Evolutionary conservation across 2,888 invertebrate genomes (phyloP).

Genomic region (Physocephala rufipes): DNA sequence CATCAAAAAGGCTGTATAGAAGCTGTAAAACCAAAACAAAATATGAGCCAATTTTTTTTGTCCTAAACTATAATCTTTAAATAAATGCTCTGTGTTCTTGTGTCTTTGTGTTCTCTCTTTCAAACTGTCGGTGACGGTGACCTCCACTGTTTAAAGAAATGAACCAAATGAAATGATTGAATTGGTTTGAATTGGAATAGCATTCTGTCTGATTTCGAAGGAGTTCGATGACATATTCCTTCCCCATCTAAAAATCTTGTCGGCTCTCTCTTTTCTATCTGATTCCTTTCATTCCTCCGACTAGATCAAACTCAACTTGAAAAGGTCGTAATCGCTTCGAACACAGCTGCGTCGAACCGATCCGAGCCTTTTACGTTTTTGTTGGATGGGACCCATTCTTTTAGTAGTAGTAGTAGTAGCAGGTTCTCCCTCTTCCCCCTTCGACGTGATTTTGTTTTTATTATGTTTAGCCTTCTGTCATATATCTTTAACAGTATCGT

Average conservation of each 20-base stretch:
- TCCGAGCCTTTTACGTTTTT: slow-evolving; percentile 15
- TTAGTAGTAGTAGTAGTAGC: not conserved
- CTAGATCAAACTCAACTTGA: not conserved
- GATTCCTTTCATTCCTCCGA: not conserved
- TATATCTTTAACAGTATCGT: not conserved
- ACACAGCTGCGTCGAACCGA: no score
- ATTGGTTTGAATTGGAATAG: no score
- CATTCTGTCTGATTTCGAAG: not conserved
- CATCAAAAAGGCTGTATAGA: no score
- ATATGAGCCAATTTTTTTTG: no score
- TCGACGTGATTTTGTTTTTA: slow-evolving; percentile 3
- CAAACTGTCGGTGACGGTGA: no score
- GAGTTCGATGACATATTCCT: not conserved
- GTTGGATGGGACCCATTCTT: not conserved
- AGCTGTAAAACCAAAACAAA: no score
- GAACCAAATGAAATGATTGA: no score
- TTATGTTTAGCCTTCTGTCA: slow-evolving; percentile 9
- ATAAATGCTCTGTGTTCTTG: no score
- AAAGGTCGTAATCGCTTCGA: slow-evolving; percentile 8
- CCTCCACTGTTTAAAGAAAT: no score
- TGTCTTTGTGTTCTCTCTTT: no score
- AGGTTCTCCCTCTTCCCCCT: not conserved
- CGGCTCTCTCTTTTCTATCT: not conserved
- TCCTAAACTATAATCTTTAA: no score
- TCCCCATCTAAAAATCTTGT: not conserved